Conservation (phyloP, 2,888 invertebrate species). For the Halictus quadricinctus region DNA sequence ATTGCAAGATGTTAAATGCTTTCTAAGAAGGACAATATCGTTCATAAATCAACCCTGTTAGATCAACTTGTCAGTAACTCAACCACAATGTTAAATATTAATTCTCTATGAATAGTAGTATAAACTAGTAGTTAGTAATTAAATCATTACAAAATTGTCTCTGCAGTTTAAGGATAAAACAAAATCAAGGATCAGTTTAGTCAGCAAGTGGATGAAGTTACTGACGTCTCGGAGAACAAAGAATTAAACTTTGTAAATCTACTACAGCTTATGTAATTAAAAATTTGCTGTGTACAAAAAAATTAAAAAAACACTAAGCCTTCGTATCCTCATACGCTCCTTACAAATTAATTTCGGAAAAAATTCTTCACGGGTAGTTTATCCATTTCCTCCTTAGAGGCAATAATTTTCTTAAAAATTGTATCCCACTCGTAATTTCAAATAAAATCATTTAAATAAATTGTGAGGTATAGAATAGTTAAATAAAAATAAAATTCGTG, state of each 20-base stretch:
- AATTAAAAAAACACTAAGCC: neutral
- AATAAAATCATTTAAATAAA: neutral
- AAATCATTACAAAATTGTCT: neutral
- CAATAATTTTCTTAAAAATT: neutral
- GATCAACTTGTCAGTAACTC: too few relatives aligned
- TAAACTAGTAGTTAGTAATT: neutral
- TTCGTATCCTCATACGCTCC: neutral
- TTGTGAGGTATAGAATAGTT: neutral
- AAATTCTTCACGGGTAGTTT: neutral
- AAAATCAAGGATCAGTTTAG: neutral
- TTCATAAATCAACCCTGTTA: too few relatives aligned
- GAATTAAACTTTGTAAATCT: neutral
- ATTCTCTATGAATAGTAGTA: too few relatives aligned
- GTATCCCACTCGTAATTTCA: neutral
- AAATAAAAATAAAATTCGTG: neutral
- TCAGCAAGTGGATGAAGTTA: slow-evolving; percentile 7
- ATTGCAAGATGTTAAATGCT: too few relatives aligned
- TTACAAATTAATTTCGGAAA: neutral
- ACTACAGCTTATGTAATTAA: neutral
- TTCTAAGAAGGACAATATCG: too few relatives aligned
- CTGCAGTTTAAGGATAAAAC: slow-evolving; percentile 19
- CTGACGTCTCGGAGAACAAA: neutral
- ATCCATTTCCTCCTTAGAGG: neutral
- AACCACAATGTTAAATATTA: too few relatives aligned
- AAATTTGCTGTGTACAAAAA: neutral